Percentiles rank a stretch among this genome's conserved stretches.
phyloP scores from a whole-genome alignment of 2,888 invertebrate species.

The Drosophila pseudotalamancana region DNA sequence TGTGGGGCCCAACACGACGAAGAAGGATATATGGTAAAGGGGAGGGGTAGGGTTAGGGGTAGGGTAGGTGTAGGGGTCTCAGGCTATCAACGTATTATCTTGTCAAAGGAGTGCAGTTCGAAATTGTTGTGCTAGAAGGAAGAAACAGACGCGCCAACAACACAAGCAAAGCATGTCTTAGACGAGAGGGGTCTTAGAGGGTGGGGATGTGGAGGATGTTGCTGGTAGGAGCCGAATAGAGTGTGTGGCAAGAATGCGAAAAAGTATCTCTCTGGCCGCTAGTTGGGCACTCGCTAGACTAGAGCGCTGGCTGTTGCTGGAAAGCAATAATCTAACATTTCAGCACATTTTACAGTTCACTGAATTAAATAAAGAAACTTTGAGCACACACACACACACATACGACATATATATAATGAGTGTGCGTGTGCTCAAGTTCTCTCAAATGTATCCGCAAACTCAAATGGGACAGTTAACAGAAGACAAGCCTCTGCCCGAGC shows the following conservation, averaged over 20 bases:
- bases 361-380: conserved; percentile 79
- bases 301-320: conserved; percentile 30
- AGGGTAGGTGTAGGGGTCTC: conserved; percentile 4
- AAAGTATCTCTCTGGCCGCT: conserved; percentile 56
- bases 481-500: conserved; percentile 43
- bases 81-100: conserved; percentile 76
- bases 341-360: conserved; percentile 77
- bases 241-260: conserved; percentile 33
- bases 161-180: conserved; percentile 32
- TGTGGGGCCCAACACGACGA: background rate
- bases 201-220: background rate
- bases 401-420: background rate
- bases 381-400: conserved; percentile 50
- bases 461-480: conserved; percentile 68
- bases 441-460: conserved; percentile 72
- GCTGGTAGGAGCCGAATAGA: background rate
- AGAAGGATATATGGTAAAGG: background rate
- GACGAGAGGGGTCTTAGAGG: background rate
- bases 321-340: conserved; percentile 78
- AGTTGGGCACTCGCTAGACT: conserved; percentile 46
- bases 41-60: background rate
- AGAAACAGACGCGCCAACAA: conserved; percentile 55
- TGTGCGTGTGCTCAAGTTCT: conserved; percentile 29
- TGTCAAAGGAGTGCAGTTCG: conserved; percentile 74
- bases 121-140: conserved; percentile 66